Evolutionary conservation across 2,888 invertebrate genomes (phyloP).

Genomic region (Dioctria linearis): DNA sequence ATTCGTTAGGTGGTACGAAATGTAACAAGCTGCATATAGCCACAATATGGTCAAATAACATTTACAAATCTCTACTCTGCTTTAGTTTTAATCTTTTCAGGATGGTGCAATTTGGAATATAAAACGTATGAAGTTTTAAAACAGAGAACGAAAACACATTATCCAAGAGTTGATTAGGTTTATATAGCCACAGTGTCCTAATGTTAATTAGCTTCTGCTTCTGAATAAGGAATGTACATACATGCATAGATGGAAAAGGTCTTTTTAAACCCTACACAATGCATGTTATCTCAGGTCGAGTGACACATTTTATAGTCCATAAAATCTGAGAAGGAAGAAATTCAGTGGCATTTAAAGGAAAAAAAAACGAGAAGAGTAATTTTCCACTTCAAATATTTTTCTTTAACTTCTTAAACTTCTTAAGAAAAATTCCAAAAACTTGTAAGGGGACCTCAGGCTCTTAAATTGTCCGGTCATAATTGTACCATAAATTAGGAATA

Average conservation of each 20-base stretch:
- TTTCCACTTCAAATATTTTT: conserved; percentile 25
- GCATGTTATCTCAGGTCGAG: neutral
- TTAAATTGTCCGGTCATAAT: neutral
- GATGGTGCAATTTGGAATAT: too few species aligned
- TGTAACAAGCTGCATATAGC: too few species aligned
- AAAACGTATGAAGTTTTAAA: too few species aligned
- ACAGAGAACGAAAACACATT: too few species aligned
- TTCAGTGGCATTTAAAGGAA: too few species aligned
- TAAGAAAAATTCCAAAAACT: neutral
- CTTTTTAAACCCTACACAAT: too few species aligned
- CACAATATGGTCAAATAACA: too few species aligned
- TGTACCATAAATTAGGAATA: conserved; percentile 4
- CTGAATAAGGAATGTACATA: too few species aligned
- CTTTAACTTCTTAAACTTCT: neutral
- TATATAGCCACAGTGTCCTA: neutral
- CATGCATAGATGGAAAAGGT: too few species aligned
- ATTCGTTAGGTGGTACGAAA: too few species aligned
- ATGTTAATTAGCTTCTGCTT: conserved; percentile 13
- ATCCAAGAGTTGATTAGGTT: neutral
- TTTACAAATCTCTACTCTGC: too few species aligned
- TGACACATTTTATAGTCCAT: conserved; percentile 24
- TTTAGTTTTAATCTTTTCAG: too few species aligned
- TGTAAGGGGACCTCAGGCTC: neutral
- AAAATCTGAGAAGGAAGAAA: neutral
- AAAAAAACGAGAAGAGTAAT: neutral